A percentile compares a stretch with the other conserved stretches of the same genome.
These are phyloP conservation scores for Perccottus glenii DNA, from an alignment of 2,113 vertebrate genomes.

Conservation along the genomic window DNA sequence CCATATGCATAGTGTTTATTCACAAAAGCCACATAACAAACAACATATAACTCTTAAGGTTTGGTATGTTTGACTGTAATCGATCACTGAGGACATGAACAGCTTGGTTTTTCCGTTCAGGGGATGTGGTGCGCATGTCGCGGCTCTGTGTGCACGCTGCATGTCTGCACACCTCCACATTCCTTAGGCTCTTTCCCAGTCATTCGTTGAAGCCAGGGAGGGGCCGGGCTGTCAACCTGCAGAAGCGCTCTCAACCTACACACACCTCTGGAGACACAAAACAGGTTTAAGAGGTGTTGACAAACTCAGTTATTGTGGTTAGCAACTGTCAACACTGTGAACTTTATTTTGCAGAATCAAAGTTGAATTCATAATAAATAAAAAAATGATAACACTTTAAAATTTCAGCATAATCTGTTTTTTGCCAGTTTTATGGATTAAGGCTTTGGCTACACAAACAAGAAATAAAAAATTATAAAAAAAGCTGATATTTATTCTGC, in stretches of 20 bases:
- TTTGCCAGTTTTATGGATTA: no score
- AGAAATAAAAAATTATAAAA: no score
- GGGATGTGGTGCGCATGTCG: not conserved
- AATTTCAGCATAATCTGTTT: no score
- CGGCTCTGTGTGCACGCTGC: constrained; percentile 40
- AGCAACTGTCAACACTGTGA: no score
- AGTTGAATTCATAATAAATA: no score
- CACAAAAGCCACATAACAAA: no score
- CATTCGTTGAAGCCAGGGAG: constrained; percentile 62
- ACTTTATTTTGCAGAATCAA: no score
- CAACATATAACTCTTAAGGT: no score
- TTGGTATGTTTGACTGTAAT: not conserved
- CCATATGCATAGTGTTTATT: no score
- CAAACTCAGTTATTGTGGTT: not conserved
- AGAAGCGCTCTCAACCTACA: constrained; percentile 6
- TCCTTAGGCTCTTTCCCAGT: constrained; percentile 66
- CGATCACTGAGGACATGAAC: not conserved
- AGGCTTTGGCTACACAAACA: no score
- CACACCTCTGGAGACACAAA: constrained; percentile 35
- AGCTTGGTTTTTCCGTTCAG: not conserved
- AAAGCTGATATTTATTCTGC: no score
- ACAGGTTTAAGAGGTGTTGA: constrained; percentile 51
- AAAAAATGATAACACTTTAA: no score
- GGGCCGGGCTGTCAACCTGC: constrained; percentile 60
- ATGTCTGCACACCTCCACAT: constrained; percentile 84